Evolutionary conservation across 2,888 invertebrate genomes (phyloP).

Genomic region (Troides helena): DNA sequence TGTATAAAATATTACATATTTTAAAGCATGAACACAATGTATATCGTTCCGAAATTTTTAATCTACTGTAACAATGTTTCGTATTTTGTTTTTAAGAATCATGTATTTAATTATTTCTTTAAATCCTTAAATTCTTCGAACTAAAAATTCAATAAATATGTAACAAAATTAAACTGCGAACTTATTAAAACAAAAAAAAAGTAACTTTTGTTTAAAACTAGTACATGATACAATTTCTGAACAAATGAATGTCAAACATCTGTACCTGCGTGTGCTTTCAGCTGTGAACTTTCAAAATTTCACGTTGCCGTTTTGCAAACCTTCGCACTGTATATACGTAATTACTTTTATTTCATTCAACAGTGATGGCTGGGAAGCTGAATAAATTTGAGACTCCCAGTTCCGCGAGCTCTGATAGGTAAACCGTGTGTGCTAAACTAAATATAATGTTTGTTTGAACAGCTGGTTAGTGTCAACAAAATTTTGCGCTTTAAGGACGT

Average conservation of each 20-base stretch:
- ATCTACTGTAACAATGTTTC: too few species aligned
- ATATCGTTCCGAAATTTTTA: too few species aligned
- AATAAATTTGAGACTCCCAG: conserved; percentile 91
- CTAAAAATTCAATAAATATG: too few species aligned
- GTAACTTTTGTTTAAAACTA: neutral
- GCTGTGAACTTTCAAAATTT: conserved; percentile 46
- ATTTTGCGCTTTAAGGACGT: conserved; percentile 48
- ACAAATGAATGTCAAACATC: conserved; percentile 45
- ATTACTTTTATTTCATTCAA: conserved; percentile 38
- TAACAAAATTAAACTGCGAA: too few species aligned
- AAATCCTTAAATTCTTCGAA: too few species aligned
- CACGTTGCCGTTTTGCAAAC: conserved; percentile 31
- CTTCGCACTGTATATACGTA: conserved; percentile 7
- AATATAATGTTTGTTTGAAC: conserved; percentile 69
- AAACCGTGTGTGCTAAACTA: conserved; percentile 68
- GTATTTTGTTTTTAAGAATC: too few species aligned
- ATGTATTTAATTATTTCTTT: too few species aligned
- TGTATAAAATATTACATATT: too few species aligned
- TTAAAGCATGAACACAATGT: too few species aligned
- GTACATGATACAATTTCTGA: conserved; percentile 37
- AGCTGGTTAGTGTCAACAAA: conserved; percentile 69
- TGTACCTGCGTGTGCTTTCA: conserved; percentile 55
- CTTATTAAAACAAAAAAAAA: too few species aligned
- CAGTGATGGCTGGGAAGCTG: conserved; percentile 75
- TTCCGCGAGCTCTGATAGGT: conserved; percentile 96